Conservation (phyloP, 2,797 vertebrate species). For the Melanogrammus aeglefinus region DNA sequence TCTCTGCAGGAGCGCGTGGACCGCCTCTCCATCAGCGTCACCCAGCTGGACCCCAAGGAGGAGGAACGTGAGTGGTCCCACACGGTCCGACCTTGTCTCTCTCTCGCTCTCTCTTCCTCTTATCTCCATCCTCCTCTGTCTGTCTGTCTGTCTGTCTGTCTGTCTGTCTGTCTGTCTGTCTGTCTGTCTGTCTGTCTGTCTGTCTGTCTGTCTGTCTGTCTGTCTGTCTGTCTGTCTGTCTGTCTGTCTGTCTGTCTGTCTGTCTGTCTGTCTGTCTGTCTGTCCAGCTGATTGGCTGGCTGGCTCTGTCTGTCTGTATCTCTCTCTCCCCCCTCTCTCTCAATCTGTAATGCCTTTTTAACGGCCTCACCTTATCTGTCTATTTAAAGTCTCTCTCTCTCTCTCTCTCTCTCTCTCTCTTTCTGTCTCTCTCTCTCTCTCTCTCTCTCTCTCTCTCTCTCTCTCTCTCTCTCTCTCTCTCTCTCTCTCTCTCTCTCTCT, state of each 20-base stretch:
- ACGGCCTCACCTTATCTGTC: too few species aligned
- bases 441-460: background rate
- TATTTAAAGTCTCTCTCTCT: background rate
- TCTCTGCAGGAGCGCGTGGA: slow-evolving; percentile 97
- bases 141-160: background rate
- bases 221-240: too few species aligned
- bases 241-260: too few species aligned
- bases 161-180: background rate
- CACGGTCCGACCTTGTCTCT: slow-evolving; percentile 1
- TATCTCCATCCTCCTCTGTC: background rate
- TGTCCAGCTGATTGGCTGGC: too few species aligned
- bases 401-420: background rate
- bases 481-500: background rate
- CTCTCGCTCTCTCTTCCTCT: background rate
- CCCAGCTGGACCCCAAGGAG: slow-evolving; percentile 97
- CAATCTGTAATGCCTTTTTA: too few species aligned
- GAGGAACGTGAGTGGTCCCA: slow-evolving; percentile 87
- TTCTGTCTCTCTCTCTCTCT: background rate
- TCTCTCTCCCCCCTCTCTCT: too few species aligned
- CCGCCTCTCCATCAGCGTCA: slow-evolving; percentile 95
- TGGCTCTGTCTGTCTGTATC: too few species aligned
- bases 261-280: too few species aligned
- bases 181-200: background rate
- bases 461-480: background rate
- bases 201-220: background rate